phyloP scores from a whole-genome alignment of 2,888 invertebrate genomes.

The Macaria liturata region DNA sequence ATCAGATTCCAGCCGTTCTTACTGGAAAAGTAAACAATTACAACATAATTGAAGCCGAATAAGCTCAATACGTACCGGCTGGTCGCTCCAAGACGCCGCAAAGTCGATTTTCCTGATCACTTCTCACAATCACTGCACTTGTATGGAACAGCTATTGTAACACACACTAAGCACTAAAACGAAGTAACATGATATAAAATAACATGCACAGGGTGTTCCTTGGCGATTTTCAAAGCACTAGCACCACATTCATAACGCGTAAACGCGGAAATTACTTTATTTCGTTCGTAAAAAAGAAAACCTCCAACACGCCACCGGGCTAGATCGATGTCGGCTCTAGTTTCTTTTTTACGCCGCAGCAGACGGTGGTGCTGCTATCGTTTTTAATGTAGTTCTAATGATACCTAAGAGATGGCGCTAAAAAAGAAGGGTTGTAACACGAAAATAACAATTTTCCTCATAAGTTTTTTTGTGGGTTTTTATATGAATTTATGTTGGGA shows the following conservation, averaged over 20 bases:
- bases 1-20: slow-evolving; percentile 40
- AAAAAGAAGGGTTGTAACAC: neutral
- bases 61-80: slow-evolving; percentile 68
- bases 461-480: neutral
- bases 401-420: slow-evolving; percentile 54
- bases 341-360: slow-evolving; percentile 61
- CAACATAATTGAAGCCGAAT: slow-evolving; percentile 49
- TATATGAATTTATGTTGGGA: neutral
- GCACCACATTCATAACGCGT: slow-evolving; percentile 75
- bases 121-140: slow-evolving; percentile 65
- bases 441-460: neutral
- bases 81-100: slow-evolving; percentile 56
- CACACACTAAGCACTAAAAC: slow-evolving; percentile 78
- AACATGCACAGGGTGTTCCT: slow-evolving; percentile 67
- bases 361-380: slow-evolving; percentile 44
- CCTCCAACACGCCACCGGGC: slow-evolving; percentile 66
- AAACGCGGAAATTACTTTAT: slow-evolving; percentile 64
- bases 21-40: slow-evolving; percentile 52
- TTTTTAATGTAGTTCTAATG: neutral
- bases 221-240: slow-evolving; percentile 69
- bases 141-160: slow-evolving; percentile 56
- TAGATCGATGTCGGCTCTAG: slow-evolving; percentile 75
- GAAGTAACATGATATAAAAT: slow-evolving; percentile 68
- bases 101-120: slow-evolving; percentile 60
- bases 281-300: slow-evolving; percentile 69